Conservation (phyloP, 1,140 invertebrate genomes). For the Drosophila ambigua region DNA sequence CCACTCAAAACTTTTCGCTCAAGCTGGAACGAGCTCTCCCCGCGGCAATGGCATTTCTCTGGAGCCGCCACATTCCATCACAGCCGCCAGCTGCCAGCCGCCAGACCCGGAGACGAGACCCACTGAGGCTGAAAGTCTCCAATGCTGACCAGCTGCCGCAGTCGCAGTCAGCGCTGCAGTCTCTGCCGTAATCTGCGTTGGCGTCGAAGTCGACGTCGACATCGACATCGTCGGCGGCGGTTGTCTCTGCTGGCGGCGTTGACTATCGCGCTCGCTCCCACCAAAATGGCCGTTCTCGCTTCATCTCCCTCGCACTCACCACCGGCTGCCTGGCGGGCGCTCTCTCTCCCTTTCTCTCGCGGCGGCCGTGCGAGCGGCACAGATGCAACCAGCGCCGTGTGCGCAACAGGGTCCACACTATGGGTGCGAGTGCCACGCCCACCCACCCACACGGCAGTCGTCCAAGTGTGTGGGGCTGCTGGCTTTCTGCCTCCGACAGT, state of each 20-base stretch:
- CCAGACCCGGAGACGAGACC: not conserved
- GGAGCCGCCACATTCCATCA: constrained; percentile 61
- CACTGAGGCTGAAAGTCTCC: constrained; percentile 61
- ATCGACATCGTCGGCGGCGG: constrained; percentile 9
- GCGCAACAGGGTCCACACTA: constrained; percentile 77
- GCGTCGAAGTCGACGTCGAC: constrained; percentile 12
- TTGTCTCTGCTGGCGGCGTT: constrained; percentile 13
- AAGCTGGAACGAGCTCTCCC: constrained; percentile 41
- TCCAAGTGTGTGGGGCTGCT: constrained; percentile 9
- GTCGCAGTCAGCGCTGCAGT: constrained; percentile 26
- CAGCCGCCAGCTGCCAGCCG: constrained; percentile 42
- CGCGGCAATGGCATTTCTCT: constrained; percentile 40
- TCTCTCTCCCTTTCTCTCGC: constrained; percentile 16
- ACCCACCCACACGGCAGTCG: constrained; percentile 47
- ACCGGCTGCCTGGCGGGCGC: not conserved
- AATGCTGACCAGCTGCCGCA: constrained; percentile 52
- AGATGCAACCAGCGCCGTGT: constrained; percentile 14
- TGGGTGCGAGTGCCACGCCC: constrained; percentile 20
- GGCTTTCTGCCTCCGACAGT: constrained; percentile 34
- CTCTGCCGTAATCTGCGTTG: constrained; percentile 16
- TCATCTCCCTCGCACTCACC: constrained; percentile 33
- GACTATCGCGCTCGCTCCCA: constrained; percentile 65
- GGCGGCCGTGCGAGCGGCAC: constrained; percentile 16
- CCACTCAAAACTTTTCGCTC: constrained; percentile 62
- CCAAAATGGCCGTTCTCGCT: constrained; percentile 70